A percentile compares a stretch with the other conserved stretches of the same genome.
Conservation (phyloP, 2,888 invertebrate species). For the Dasypogon diadema region DNA sequence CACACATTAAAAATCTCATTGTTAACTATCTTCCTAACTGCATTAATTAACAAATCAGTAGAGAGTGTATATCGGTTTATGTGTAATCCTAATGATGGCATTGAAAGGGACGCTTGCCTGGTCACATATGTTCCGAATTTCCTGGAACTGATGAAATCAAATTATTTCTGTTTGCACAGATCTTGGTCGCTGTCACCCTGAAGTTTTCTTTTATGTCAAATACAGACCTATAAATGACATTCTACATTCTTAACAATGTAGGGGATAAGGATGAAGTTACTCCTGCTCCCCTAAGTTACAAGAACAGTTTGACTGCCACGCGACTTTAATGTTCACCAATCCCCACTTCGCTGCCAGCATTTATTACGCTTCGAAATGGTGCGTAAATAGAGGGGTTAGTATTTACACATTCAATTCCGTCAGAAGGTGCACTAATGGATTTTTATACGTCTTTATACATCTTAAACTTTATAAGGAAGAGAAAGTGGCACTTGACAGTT, state of each 20-base stretch:
- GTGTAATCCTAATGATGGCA: too few species aligned
- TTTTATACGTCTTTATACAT: not conserved
- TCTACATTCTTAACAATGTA: slow-evolving; percentile 15
- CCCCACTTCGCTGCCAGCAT: slow-evolving; percentile 4
- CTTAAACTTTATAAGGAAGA: too few species aligned
- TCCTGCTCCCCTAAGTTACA: not conserved
- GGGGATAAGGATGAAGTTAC: not conserved
- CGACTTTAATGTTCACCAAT: slow-evolving; percentile 25
- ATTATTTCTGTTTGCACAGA: slow-evolving; percentile 55
- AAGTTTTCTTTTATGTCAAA: slow-evolving; percentile 23
- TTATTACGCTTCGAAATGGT: slow-evolving; percentile 28
- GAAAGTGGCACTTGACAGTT: too few species aligned
- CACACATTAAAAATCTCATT: too few species aligned
- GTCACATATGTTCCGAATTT: slow-evolving; percentile 53
- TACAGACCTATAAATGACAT: slow-evolving; percentile 39
- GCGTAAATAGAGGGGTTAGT: slow-evolving; percentile 29
- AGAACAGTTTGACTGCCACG: slow-evolving; percentile 24
- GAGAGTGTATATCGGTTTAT: too few species aligned
- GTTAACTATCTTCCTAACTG: too few species aligned
- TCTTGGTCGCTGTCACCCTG: slow-evolving; percentile 40
- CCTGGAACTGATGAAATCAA: slow-evolving; percentile 55
- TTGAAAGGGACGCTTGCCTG: too few species aligned
- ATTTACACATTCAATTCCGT: slow-evolving; percentile 37
- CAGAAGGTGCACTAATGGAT: slow-evolving; percentile 2
- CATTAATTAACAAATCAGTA: too few species aligned